Base-by-base conservation (phyloP, 2,113 vertebrate species). In the Glaucidium brasilianum region DNA sequence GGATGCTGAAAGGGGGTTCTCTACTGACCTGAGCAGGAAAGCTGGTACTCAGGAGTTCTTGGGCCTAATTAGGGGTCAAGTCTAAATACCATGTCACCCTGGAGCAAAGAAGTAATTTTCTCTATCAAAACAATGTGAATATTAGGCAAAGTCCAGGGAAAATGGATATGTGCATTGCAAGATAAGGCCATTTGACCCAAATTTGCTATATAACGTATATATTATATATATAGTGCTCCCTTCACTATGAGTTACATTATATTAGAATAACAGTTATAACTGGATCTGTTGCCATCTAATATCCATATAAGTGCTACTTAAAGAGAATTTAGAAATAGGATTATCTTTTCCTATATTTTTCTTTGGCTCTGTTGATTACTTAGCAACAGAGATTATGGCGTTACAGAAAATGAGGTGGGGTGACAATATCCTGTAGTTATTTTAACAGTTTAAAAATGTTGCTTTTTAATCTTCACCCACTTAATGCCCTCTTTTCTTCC, bases 341-440 rank as follows among this genome's bases (percentile, higher is more conserved):
- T 67, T 87, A 5, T 66, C 12, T 26, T 35, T 58, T 60, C 71
- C 16, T 7, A 15, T 22, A 14, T 80, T 22, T 76, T 23, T 89
- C 79, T 84, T 84, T 77, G 47, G 25, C 19, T 89, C 52, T 60
- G 20, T 49, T 96, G 94, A 92, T 90, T 95, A 90, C 92, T 93
- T 93, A 95, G 81, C 87, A 94, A 90, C 69, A 68, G 49, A 91
- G 52, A 58, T 84, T 62, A 59, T 81, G 35, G 43, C 2, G 4
- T 73, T 91, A 15, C 49, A 87, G 73, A 82, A 94, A 78, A 81
- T 47, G 10, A 92, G 29, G 37, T 63, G 0, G 0, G 20, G 49
- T 77, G 34, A 59, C 39, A 82, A 72, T 10, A 89, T 59, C 58
- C 35, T 87, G 19, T 30, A 62, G 49, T 64, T 73, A 69, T 85